These are phyloP conservation scores for Drosophila merina DNA, from an alignment of 2,888 invertebrate genomes.

Conservation along the genomic window DNA sequence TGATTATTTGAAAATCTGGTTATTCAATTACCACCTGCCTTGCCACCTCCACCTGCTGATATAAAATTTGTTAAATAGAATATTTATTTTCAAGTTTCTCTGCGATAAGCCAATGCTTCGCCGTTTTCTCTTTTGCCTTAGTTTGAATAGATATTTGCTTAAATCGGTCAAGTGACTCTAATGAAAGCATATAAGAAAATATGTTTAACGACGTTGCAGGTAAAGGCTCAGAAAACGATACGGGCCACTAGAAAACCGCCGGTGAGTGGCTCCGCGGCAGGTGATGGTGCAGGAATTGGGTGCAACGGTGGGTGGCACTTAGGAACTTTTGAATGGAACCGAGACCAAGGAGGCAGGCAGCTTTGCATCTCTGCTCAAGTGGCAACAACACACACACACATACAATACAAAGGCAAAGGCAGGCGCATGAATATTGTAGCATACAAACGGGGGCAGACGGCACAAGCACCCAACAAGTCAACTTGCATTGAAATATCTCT, in stretches of 20 bases:
- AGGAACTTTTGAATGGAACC: conserved; percentile 57
- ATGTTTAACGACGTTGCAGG: conserved; percentile 49
- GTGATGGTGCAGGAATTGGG: conserved; percentile 13
- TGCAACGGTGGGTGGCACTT: conserved; percentile 48
- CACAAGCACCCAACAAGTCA: conserved; percentile 65
- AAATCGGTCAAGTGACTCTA: conserved; percentile 53
- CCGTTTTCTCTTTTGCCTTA: conserved; percentile 1
- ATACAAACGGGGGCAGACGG: conserved; percentile 69
- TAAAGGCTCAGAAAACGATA: conserved; percentile 39
- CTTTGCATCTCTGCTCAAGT: conserved; percentile 64
- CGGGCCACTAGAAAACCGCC: conserved; percentile 25
- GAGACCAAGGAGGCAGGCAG: conserved; percentile 52
- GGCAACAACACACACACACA: conserved; percentile 50
- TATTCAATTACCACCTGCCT: no score
- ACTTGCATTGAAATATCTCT: conserved; percentile 48
- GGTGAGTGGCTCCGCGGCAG: conserved; percentile 27
- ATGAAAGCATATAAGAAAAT: conserved; percentile 41
- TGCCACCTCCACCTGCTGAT: no score
- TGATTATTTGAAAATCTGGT: no score
- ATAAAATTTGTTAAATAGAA: no score
- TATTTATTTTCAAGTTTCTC: not conserved
- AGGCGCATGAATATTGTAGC: conserved; percentile 66
- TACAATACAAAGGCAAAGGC: conserved; percentile 13
- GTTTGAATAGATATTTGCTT: conserved; percentile 29
- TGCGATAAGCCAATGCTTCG: not conserved